Evolutionary conservation across 1,140 invertebrate genomes (phyloP).

Genomic region (Solen grandis): DNA sequence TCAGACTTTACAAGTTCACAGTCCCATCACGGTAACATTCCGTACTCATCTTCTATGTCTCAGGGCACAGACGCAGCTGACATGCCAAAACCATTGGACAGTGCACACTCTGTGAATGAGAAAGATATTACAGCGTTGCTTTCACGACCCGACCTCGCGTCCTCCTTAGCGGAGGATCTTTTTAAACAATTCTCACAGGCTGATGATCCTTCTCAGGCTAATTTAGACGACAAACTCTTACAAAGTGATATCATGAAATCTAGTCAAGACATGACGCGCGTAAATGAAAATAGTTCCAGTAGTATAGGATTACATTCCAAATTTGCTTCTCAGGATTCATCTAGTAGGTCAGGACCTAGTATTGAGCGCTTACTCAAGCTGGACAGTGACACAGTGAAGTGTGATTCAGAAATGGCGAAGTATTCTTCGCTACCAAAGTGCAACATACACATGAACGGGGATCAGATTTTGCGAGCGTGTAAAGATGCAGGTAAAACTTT

Average conservation of each 20-base stretch:
- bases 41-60: constrained; percentile 53
- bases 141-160: constrained; percentile 64
- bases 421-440: constrained; percentile 36
- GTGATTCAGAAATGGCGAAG: constrained; percentile 46
- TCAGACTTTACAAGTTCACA: constrained; percentile 33
- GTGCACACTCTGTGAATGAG: constrained; percentile 59
- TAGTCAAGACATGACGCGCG: constrained; percentile 29
- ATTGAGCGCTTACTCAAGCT: constrained; percentile 44
- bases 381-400: constrained; percentile 42
- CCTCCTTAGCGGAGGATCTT: constrained; percentile 71
- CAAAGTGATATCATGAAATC: constrained; percentile 40
- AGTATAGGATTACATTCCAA: constrained; percentile 46
- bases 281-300: constrained; percentile 18
- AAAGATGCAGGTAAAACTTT: constrained; percentile 79
- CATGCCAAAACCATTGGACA: constrained; percentile 36
- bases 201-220: constrained; percentile 8
- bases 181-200: constrained; percentile 68
- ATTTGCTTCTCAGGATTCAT: constrained; percentile 42
- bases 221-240: constrained; percentile 23
- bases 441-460: constrained; percentile 79
- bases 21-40: constrained; percentile 64
- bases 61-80: constrained; percentile 51
- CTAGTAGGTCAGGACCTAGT: constrained; percentile 14
- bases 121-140: constrained; percentile 65
- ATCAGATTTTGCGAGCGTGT: constrained; percentile 79